A percentile compares a stretch with the other conserved stretches of the same genome.
These are phyloP conservation scores for Lacerta viridis DNA, from an alignment of 2,797 vertebrate species.

Conservation along the genomic window DNA sequence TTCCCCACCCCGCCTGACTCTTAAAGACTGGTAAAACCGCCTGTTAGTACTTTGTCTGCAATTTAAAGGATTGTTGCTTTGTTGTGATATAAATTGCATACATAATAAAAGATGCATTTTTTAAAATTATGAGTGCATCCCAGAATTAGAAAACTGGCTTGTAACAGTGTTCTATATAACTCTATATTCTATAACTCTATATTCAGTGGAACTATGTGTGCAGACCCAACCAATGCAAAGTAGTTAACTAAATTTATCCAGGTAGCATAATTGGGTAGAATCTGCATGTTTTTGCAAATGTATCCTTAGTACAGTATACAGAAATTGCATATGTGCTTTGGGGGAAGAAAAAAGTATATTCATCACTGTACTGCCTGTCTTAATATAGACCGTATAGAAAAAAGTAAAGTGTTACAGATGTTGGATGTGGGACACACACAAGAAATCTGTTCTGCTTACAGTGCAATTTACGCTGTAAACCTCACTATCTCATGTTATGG, in stretches of 20 bases:
- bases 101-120: no score
- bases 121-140: no score
- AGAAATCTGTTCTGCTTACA: neutral
- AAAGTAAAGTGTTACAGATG: neutral
- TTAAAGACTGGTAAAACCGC: neutral
- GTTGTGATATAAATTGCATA: neutral
- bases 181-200: no score
- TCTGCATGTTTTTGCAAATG: neutral
- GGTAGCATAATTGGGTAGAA: neutral
- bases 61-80: neutral
- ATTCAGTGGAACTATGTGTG: neutral
- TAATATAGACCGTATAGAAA: neutral
- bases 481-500: neutral
- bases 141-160: no score
- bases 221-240: neutral
- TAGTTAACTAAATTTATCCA: neutral
- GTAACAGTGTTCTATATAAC: no score
- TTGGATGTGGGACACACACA: neutral
- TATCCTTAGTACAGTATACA: neutral
- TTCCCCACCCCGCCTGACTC: neutral
- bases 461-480: neutral
- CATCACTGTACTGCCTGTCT: neutral
- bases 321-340: neutral
- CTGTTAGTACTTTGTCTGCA: no score
- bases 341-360: neutral